Conservation (phyloP, 2,888 invertebrate species). For the Perithous albicinctus region DNA sequence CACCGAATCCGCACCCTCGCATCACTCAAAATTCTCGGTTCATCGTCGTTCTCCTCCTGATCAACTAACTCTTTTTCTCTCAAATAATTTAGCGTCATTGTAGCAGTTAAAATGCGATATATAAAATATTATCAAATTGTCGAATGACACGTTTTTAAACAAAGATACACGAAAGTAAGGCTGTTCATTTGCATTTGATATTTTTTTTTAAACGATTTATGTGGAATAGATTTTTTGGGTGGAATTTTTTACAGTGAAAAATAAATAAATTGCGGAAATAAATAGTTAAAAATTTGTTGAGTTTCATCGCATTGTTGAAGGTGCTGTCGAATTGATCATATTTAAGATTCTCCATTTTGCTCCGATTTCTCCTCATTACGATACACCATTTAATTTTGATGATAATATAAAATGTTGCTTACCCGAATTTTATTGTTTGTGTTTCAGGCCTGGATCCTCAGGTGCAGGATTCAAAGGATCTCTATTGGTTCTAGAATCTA, state of each 20-base stretch:
- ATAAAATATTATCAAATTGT: background rate
- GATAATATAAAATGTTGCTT: slow-evolving; percentile 1
- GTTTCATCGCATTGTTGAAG: too few relatives aligned
- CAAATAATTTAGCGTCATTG: background rate
- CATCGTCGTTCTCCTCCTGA: background rate
- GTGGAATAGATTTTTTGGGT: too few relatives aligned
- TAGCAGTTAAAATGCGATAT: background rate
- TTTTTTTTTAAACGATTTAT: too few relatives aligned
- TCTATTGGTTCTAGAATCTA: slow-evolving; percentile 81
- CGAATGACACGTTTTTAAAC: too few relatives aligned
- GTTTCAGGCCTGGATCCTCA: slow-evolving; percentile 81
- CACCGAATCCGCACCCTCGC: slow-evolving; percentile 83
- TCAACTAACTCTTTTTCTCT: background rate
- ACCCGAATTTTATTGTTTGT: slow-evolving; percentile 47
- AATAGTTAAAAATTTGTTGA: too few relatives aligned
- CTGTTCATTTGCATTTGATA: too few relatives aligned
- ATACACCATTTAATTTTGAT: background rate
- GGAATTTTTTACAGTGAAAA: too few relatives aligned
- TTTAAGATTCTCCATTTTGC: background rate
- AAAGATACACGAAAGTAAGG: too few relatives aligned
- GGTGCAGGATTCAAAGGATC: slow-evolving; percentile 82
- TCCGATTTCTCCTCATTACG: background rate
- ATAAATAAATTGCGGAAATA: too few relatives aligned
- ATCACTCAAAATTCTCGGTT: slow-evolving; percentile 81
- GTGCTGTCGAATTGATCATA: too few relatives aligned